These are phyloP conservation scores for Hedychridium roseum DNA, from an alignment of 2,888 invertebrate genomes.

Conservation along the genomic window DNA sequence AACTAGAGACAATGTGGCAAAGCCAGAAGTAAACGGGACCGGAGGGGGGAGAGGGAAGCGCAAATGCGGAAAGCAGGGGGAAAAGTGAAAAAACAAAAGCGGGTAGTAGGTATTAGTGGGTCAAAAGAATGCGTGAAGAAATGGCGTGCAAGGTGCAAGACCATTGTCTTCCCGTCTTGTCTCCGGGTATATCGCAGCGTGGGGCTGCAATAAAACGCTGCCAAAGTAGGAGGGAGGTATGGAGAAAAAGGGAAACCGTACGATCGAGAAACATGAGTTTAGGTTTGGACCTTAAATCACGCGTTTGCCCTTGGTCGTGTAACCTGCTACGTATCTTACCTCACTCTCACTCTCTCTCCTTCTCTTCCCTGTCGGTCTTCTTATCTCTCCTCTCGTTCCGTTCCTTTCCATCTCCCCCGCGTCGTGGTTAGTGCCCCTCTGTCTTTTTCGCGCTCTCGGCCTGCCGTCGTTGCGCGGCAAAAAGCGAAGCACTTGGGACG, in stretches of 20 bases:
- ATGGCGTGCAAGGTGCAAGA: constrained; percentile 17
- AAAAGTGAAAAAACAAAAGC: constrained; percentile 13
- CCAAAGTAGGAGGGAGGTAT: background rate
- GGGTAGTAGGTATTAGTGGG: constrained; percentile 2
- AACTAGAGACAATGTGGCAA: constrained; percentile 7
- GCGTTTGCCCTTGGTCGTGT: constrained; percentile 31
- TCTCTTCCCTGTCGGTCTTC: background rate
- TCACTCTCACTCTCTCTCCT: constrained; percentile 3
- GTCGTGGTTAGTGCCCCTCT: background rate
- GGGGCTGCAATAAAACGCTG: no score
- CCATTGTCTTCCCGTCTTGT: constrained; percentile 14
- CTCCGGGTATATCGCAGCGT: constrained; percentile 1
- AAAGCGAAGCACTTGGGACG: constrained; percentile 21
- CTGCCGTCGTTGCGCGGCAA: constrained; percentile 9
- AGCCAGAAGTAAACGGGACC: no score
- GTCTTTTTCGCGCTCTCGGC: background rate
- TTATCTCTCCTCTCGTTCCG: background rate
- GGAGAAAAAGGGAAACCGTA: constrained; percentile 15
- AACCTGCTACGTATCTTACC: constrained; percentile 6
- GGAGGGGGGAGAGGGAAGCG: no score
- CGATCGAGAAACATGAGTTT: constrained; percentile 28
- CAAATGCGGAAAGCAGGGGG: constrained; percentile 1
- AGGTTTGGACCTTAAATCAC: constrained; percentile 51
- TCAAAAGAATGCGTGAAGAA: constrained; percentile 13
- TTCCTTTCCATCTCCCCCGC: background rate